Percentiles rank a stretch among this genome's conserved stretches.
These are phyloP conservation scores for Cnemophilus loriae DNA, from an alignment of 2,113 vertebrate genomes.

Conservation along the genomic window DNA sequence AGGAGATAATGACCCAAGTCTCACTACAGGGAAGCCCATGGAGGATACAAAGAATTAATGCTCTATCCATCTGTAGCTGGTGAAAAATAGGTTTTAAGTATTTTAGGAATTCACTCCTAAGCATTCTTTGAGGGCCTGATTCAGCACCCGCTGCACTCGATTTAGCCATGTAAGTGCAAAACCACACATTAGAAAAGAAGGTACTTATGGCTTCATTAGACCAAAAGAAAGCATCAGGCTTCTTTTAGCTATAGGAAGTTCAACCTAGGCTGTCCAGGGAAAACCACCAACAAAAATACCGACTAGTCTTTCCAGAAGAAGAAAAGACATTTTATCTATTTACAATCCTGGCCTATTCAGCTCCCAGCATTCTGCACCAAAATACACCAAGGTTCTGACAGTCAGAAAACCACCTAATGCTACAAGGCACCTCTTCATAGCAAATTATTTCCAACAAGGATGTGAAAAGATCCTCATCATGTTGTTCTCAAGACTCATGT, in stretches of 20 bases:
- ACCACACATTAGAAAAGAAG: not conserved
- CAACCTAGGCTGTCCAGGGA: not conserved
- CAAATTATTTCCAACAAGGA: not conserved
- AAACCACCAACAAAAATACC: not conserved
- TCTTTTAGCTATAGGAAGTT: not conserved
- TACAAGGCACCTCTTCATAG: not conserved
- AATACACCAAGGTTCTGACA: not conserved
- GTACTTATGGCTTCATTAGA: fast-evolving
- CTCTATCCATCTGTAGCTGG: not conserved
- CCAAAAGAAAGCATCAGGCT: not conserved
- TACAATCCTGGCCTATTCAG: not conserved
- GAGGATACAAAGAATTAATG: not conserved
- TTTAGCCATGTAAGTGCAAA: not conserved
- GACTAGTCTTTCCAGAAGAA: not conserved
- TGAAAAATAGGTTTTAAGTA: not conserved
- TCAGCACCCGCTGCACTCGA: fast-evolving
- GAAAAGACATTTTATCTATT: not conserved
- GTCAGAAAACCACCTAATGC: not conserved
- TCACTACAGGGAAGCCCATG: not conserved
- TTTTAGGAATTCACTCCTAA: not conserved
- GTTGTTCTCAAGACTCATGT: not conserved
- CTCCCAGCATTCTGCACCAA: not conserved
- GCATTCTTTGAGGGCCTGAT: not conserved
- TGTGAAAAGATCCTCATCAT: not conserved
- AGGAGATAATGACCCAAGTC: not conserved